A percentile compares a stretch with the other conserved stretches of the same genome.
Conservation (phyloP, 2,888 invertebrate species). For the Cyclophora punctaria region DNA sequence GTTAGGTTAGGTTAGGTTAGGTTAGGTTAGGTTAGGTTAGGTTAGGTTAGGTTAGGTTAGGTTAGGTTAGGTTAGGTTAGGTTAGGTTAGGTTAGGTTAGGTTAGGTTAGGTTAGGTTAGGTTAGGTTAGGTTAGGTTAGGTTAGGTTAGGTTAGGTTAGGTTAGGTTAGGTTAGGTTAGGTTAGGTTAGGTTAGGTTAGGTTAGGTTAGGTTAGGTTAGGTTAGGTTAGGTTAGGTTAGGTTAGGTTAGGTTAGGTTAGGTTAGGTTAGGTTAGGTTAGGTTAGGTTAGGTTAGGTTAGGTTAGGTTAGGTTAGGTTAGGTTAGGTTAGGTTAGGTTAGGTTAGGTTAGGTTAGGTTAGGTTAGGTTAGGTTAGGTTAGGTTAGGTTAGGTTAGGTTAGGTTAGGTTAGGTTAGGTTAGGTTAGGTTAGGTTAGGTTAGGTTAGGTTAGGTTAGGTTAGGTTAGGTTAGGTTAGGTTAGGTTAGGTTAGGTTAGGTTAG, state of each 20-base stretch:
- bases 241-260: conserved; percentile 17
- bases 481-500: conserved; percentile 9
- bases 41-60: conserved; percentile 7
- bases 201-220: conserved; percentile 18
- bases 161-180: conserved; percentile 12
- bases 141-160: conserved; percentile 7
- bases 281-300: conserved; percentile 19
- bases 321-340: conserved; percentile 9
- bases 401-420: conserved; percentile 9
- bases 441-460: conserved; percentile 10
- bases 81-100: conserved; percentile 13
- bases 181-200: conserved; percentile 14
- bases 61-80: conserved; percentile 8
- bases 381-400: conserved; percentile 11
- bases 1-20: conserved; percentile 7
- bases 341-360: conserved; percentile 14
- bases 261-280: conserved; percentile 14
- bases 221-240: conserved; percentile 19
- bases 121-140: conserved; percentile 5
- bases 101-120: conserved; percentile 9
- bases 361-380: conserved; percentile 10
- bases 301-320: conserved; percentile 14
- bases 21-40: neutral
- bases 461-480: conserved; percentile 12
- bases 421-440: conserved; percentile 11